Base-by-base conservation (phyloP, 2,888 invertebrate species). In the Orchesellides sinensis region DNA sequence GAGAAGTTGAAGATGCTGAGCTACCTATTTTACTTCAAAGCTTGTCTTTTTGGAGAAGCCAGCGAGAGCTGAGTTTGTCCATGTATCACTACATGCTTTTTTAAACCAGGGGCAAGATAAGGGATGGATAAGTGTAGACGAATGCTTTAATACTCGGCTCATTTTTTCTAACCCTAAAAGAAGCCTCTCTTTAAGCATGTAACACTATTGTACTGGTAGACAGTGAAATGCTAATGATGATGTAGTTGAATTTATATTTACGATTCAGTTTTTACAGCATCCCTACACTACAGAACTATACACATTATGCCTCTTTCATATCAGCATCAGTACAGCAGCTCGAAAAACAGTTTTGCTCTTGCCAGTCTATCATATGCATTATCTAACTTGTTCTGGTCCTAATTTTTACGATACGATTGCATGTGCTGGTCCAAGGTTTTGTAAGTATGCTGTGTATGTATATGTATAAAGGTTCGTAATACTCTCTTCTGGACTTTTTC, bases 401-500 rank as follows among this genome's bases (percentile, higher is more conserved):
- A 68, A 21, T 63, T 40, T 63, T 63, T 63, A 19, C 19, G 23
- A 61, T 29, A 25, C 14, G 25, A 14, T n/a, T 40, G 21, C 40
- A 40, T 40, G 1, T 63, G 17, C 21, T 12, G 23, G 8, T 21
- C 35, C 14, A 40, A 63, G 23, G 10, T 8, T 35, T 14, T 40
- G 19, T 35, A 63, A 10, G 10, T 19, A 65, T 45, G n/a, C n/a
- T n/a, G n/a, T n/a, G 68, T 52, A 63, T 17, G 32, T 68, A 69
- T 66, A 68, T 68, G 19, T 32, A 2, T 52, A 19, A 56, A 25
- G 35, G 1, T 63, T 32, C 49, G 21, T 69, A 21, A n/a, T 52
- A 56, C 47, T 61, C n/a, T n/a, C n/a, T 63, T 61, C 78, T 78
- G 78, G 78, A 78, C 69, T 78, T 78, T 78, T 69, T 66, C n/a